Percentiles rank a stretch among this genome's conserved stretches.
Conservation (phyloP, 2,888 invertebrate species). For the Dryocosmus kuriphilus region DNA sequence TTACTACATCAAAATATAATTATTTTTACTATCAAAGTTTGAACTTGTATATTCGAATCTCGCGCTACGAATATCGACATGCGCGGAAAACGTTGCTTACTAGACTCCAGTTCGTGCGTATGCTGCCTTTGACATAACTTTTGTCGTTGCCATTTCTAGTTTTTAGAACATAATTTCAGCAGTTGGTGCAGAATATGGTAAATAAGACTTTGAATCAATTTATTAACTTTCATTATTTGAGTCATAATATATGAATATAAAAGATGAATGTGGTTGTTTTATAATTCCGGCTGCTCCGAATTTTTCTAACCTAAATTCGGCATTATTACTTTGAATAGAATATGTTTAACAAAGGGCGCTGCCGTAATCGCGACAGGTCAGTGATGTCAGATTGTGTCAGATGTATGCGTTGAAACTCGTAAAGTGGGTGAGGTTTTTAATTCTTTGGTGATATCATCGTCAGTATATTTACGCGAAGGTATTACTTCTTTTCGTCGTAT, state of each 20-base stretch:
- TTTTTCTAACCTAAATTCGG: conserved; percentile 26
- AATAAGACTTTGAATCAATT: conserved; percentile 2
- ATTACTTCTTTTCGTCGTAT: neutral
- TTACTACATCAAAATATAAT: neutral
- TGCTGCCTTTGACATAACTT: neutral
- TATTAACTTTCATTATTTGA: neutral
- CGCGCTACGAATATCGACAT: neutral
- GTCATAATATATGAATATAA: neutral
- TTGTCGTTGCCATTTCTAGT: conserved; percentile 16
- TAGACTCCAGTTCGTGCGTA: conserved; percentile 10
- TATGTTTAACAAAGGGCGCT: conserved; percentile 67
- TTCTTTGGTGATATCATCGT: conserved; percentile 30
- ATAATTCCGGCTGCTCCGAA: neutral
- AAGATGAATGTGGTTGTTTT: neutral
- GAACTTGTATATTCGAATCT: neutral
- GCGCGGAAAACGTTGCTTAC: conserved; percentile 2
- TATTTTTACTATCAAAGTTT: neutral
- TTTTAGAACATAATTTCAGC: neutral
- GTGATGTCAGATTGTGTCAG: conserved; percentile 45
- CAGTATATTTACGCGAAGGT: conserved; percentile 1
- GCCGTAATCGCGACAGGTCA: conserved; percentile 66
- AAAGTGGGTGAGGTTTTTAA: conserved; percentile 66
- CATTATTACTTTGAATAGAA: conserved; percentile 30
- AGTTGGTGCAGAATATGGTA: conserved; percentile 17
- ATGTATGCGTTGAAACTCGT: conserved; percentile 62